Base-by-base conservation (phyloP, 2,888 invertebrate genomes). In the Lypha dubia region DNA sequence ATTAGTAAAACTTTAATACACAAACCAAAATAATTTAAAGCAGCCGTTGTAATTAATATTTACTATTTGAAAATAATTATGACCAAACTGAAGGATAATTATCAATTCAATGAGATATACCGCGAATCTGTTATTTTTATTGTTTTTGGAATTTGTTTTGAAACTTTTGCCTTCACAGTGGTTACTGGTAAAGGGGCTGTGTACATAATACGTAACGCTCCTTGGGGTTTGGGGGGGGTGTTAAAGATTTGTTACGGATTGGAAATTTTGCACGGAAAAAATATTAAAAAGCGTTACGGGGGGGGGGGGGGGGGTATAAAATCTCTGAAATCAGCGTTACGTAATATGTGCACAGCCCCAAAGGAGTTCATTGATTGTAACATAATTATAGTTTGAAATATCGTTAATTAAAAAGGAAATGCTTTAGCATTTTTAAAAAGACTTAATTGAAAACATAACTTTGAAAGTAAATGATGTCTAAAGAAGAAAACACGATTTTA, bases 391-490 rank as follows among this genome's bases (percentile, higher is more conserved):
- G 38, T 38, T 62, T 41, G 41, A 41, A 62, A 41, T 46, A 17
- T 17, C 17, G 24, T 62, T 20, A 63, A 41, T 63, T 63, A 24
- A 22, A 63, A 24, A 24, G 7, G 20, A 62, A 46, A 17, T 24
- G 35, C 22, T 63, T 11, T 65, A 46, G 17, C 44, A 75, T 38
- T 49, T 68, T 77, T 68, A 28, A 60, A 60, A 51, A 68, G 35
- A 60, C 46, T 62, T 41, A 62, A 62, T 70, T 62, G 49, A 70
- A 67, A 51, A 62, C n/a, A 70, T 53, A 70, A 70, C 58, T 77
- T 51, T 41, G 9, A 13, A 20, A 49, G 4, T n/a, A 44, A 56
- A 65, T 32, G 56, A 65, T 22, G 63, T 53, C 41, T 41, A 28
- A 70, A 68, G 24, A 38, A 41, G 51, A 44, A 51, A 53, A 44